Evolutionary conservation across 2,888 invertebrate genomes (phyloP).

Genomic region (Andrena hattorfiana): DNA sequence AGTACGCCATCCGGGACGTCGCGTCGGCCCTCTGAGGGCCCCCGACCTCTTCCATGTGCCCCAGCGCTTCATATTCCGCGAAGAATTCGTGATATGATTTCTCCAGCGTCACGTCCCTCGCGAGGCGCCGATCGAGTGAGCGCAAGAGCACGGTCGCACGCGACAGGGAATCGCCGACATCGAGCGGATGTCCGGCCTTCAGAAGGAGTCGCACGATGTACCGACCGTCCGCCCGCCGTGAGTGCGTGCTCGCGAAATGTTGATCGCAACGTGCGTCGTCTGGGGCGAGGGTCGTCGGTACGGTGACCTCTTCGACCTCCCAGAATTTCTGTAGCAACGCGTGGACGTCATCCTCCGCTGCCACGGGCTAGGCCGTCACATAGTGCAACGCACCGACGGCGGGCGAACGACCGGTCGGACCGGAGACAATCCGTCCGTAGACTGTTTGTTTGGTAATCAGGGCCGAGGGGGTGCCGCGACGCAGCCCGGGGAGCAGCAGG

Average conservation of each 20-base stretch:
- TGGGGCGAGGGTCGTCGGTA: background rate
- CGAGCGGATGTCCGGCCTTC: background rate
- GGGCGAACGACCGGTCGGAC: background rate
- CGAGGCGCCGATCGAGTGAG: background rate
- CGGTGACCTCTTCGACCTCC: background rate
- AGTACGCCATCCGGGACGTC: background rate
- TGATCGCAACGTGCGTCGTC: background rate
- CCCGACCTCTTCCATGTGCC: background rate
- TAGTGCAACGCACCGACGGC: background rate
- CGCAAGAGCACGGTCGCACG: background rate
- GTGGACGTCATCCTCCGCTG: background rate
- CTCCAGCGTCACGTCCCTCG: background rate
- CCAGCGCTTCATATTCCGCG: background rate
- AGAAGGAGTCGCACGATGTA: background rate
- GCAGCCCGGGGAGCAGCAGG: background rate
- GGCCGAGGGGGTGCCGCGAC: background rate
- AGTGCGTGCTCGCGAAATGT: background rate
- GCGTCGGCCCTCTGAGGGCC: background rate
- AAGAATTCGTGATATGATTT: background rate
- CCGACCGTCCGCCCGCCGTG: background rate
- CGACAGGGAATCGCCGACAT: background rate
- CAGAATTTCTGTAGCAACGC: background rate
- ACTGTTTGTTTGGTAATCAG: background rate
- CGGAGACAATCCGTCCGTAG: background rate
- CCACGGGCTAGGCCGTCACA: background rate